Conservation (phyloP, 2,113 vertebrate genomes). For the Nipponia nippon region DNA sequence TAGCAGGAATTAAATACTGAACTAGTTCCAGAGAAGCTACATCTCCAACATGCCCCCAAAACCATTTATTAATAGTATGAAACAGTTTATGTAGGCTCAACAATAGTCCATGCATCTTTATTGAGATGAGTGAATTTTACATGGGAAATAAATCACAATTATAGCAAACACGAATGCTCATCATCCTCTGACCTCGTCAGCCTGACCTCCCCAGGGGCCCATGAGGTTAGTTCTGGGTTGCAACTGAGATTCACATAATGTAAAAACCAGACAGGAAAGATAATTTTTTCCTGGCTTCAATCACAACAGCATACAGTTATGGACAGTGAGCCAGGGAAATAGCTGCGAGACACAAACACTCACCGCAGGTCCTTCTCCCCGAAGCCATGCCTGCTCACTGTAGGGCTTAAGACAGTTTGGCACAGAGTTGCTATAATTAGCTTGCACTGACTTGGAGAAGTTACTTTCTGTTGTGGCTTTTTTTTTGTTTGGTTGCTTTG, state of each 20-base stretch:
- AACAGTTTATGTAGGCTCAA: not conserved
- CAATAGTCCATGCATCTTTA: not conserved
- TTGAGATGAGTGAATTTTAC: not conserved
- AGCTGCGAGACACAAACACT: not conserved
- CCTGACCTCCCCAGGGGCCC: not conserved
- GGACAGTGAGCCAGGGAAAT: not conserved
- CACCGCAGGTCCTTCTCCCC: not conserved
- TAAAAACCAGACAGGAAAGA: not conserved
- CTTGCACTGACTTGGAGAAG: not conserved
- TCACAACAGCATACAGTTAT: not conserved
- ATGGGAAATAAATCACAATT: constrained; percentile 26
- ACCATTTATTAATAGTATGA: not conserved
- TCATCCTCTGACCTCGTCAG: not conserved
- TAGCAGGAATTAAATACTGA: constrained; percentile 44
- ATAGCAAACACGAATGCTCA: constrained; percentile 5
- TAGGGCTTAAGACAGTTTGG: not conserved
- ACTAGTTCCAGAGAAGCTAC: not conserved
- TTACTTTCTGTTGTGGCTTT: not conserved
- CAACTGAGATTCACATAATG: not conserved
- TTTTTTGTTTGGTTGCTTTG: not conserved
- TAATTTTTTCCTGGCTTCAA: not conserved
- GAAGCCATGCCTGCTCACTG: rapidly evolving
- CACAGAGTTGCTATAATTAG: not conserved
- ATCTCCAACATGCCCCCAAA: not conserved
- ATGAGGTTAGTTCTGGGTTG: not conserved